Percentiles rank a stretch among this genome's conserved stretches.
Conservation (phyloP, 2,113 vertebrate species). For the Poeciliopsis turrubarensis region DNA sequence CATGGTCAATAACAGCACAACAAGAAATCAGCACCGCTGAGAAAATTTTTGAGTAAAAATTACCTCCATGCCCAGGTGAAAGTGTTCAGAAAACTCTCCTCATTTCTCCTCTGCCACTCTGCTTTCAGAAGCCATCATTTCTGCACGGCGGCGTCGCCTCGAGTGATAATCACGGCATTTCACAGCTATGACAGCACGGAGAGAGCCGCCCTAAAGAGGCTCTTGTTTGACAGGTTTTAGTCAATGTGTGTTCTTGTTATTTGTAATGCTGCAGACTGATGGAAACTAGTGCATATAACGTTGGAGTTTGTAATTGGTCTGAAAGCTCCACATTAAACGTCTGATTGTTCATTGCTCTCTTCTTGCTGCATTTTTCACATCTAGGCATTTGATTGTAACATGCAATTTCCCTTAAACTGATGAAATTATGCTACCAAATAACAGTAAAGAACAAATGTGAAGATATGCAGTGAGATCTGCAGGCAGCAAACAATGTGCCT, state of each 20-base stretch:
- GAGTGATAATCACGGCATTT: slow-evolving; percentile 57
- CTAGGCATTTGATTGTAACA: background rate
- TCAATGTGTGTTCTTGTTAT: slow-evolving; percentile 35
- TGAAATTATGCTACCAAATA: slow-evolving; percentile 11
- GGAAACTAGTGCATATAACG: slow-evolving; percentile 37
- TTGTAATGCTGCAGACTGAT: slow-evolving; percentile 47
- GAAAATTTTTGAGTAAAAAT: slow-evolving; percentile 25
- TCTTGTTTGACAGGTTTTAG: slow-evolving; percentile 34
- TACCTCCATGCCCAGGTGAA: slow-evolving; percentile 42
- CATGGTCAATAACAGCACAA: slow-evolving; percentile 21
- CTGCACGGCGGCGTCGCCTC: slow-evolving; percentile 17
- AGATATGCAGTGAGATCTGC: slow-evolving; percentile 1
- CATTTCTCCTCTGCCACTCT: slow-evolving; percentile 38
- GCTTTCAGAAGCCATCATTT: slow-evolving; percentile 42
- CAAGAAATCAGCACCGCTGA: slow-evolving; percentile 5
- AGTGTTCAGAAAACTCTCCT: slow-evolving; percentile 26
- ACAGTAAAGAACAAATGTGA: slow-evolving; percentile 2
- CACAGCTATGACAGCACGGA: slow-evolving; percentile 47
- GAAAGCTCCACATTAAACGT: slow-evolving; percentile 34
- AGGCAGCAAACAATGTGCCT: background rate
- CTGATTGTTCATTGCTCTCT: slow-evolving; percentile 8
- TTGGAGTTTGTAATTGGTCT: slow-evolving; percentile 29
- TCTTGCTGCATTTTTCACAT: slow-evolving; percentile 1
- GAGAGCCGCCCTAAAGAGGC: slow-evolving; percentile 29
- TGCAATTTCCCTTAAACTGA: background rate